These are phyloP conservation scores for Clarias gariepinus DNA, from an alignment of 2,113 vertebrate species.

Conservation along the genomic window DNA sequence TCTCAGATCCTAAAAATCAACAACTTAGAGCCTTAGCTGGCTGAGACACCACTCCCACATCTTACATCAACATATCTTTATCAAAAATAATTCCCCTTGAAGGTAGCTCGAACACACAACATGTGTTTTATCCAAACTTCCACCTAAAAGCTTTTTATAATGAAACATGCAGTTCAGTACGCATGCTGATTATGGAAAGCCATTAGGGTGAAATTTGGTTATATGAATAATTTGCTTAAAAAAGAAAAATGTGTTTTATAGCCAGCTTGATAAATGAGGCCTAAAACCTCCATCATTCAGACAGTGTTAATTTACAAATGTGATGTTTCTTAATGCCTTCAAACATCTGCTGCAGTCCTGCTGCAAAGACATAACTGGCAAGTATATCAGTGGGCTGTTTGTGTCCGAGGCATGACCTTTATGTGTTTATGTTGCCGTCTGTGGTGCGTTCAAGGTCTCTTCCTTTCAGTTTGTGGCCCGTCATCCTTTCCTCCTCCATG, in stretches of 20 bases:
- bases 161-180: too few species aligned
- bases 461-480: constrained; percentile 54
- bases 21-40: too few species aligned
- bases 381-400: constrained; percentile 74
- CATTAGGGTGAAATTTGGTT: too few species aligned
- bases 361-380: constrained; percentile 79
- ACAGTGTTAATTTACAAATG: constrained; percentile 44
- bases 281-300: background rate
- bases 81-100: too few species aligned
- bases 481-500: constrained; percentile 60
- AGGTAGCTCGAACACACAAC: too few species aligned
- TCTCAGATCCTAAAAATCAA: too few species aligned
- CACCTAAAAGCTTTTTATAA: too few species aligned
- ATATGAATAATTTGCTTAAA: too few species aligned
- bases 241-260: background rate
- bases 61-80: too few species aligned
- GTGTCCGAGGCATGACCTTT: constrained; percentile 80
- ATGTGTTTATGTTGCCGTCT: constrained; percentile 65
- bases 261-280: constrained; percentile 12
- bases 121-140: too few species aligned
- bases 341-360: constrained; percentile 67
- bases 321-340: constrained; percentile 58
- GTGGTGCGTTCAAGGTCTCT: constrained; percentile 50
- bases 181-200: too few species aligned
- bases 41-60: too few species aligned